Base-by-base conservation (phyloP, 2,888 invertebrate species). In the Spisula solida region DNA sequence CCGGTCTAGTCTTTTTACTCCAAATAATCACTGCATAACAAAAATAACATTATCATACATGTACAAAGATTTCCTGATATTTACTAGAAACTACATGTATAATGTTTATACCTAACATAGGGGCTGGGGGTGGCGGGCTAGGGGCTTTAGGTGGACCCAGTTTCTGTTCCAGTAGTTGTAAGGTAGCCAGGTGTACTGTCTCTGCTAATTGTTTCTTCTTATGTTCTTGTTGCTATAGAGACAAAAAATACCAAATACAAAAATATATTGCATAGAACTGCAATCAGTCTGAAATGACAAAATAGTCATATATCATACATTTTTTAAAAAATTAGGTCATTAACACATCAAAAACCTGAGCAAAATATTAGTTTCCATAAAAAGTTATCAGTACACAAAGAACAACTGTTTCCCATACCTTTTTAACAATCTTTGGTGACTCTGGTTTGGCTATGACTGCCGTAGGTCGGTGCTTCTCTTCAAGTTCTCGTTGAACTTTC, bases 141-240 rank as follows among this genome's bases (percentile, higher is more conserved):
- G 81, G 89, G 1, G 82, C 82, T 1, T 29, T 70, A 41, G 84
- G 80, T 5, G 89, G 90, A 10, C 94, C 94, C 14, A 95, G 91
- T 82, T 95, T 95, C 90, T 93, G 87, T 85, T 95, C 95, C 83
- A 95, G 84, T 12, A 95, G 85, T 83, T 94, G 94, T 81, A 95
- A 87, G 10, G 95, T 95, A 55, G 94, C 93, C 34, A 93, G 82
- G 85, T 95, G 95, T 1, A 94, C 94, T 16, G 94, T 93, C 79
- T 94, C 95, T 12, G 94, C 93, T 81, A 95, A 82, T 56, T 94
- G 95, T 78, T 94, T 94, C 41, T 93, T 92, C 85, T 93, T 93
- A 55, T 90, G 88, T 56, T 88, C 88, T 25, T 83, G 87, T 70
- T 86, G 79, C 56, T 48, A 83, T n/a, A 34, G 60, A 16, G 10